Percentiles rank a stretch among this genome's conserved stretches.
phyloP scores from a whole-genome alignment of 2,888 invertebrate genomes.

The Platycheirus rosarum region DNA sequence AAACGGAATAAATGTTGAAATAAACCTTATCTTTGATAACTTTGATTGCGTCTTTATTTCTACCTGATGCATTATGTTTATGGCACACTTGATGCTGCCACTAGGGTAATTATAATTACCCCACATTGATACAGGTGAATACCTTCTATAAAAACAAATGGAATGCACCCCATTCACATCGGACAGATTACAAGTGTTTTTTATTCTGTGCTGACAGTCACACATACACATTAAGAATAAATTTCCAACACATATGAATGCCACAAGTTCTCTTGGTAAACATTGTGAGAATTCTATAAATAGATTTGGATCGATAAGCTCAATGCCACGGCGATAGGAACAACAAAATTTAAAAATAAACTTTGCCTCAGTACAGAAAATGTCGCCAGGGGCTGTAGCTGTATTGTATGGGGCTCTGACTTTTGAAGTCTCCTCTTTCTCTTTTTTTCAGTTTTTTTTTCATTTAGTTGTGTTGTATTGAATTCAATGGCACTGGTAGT shows the following conservation, averaged over 20 bases:
- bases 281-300: constrained; percentile 74
- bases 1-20: constrained; percentile 19
- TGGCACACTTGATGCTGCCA: constrained; percentile 67
- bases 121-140: constrained; percentile 50
- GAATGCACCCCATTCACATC: constrained; percentile 52
- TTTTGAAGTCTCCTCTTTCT: constrained; percentile 43
- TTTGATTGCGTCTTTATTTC: constrained; percentile 59
- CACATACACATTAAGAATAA: constrained; percentile 27
- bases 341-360: constrained; percentile 76
- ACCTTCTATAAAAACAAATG: constrained; percentile 20
- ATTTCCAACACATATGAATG: constrained; percentile 46
- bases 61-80: constrained; percentile 64
- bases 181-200: constrained; percentile 50
- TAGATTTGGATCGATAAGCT: constrained; percentile 76
- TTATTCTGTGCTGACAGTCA: constrained; percentile 26
- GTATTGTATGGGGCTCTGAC: constrained; percentile 66
- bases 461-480: no score
- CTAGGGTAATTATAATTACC: constrained; percentile 60
- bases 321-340: constrained; percentile 77
- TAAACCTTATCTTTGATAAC: constrained; percentile 41
- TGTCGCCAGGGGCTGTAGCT: constrained; percentile 67
- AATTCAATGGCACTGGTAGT: constrained; percentile 41
- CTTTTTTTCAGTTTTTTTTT: not conserved
- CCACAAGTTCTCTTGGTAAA: constrained; percentile 68
- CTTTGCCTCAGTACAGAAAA: constrained; percentile 73